phyloP scores from a whole-genome alignment of 2,888 invertebrate genomes.

The Pristionchus arcanus region DNA sequence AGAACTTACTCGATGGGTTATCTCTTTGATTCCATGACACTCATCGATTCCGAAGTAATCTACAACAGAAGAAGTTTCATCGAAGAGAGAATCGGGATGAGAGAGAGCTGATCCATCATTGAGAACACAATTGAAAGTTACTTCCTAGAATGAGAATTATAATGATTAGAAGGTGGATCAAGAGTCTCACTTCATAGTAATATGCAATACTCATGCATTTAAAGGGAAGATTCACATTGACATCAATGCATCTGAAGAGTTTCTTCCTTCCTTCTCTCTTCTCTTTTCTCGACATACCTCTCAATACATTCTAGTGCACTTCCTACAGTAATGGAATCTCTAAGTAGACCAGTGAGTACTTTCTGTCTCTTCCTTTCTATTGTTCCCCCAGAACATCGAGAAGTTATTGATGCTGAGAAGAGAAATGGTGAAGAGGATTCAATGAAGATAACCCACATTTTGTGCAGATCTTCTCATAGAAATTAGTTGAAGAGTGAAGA shows the following conservation, averaged over 20 bases:
- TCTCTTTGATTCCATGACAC: constrained; percentile 52
- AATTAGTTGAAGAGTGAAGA: constrained; percentile 10
- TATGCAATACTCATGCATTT: constrained; percentile 31
- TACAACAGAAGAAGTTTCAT: constrained; percentile 8
- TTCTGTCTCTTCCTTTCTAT: constrained; percentile 50
- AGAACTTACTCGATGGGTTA: constrained; percentile 20
- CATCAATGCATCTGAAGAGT: constrained; percentile 45
- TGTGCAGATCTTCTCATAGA: constrained; percentile 53
- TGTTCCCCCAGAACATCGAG: constrained; percentile 47
- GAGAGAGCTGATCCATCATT: constrained; percentile 19
- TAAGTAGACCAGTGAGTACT: constrained; percentile 3
- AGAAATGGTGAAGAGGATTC: not conserved
- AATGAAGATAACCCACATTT: not conserved
- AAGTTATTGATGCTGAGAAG: not conserved
- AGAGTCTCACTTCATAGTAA: constrained; percentile 40
- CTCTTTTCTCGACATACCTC: not conserved
- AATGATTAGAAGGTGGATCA: not conserved
- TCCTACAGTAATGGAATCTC: constrained; percentile 25
- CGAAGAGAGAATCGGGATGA: constrained; percentile 39
- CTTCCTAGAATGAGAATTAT: not conserved
- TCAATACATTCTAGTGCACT: constrained; percentile 40
- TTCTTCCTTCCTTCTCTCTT: not conserved
- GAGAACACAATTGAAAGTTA: constrained; percentile 35
- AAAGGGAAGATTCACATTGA: constrained; percentile 20
- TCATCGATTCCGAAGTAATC: constrained; percentile 55